Evolutionary conservation across 2,113 vertebrate genomes (phyloP).

Genomic region (Cricetomys ansorgei): DNA sequence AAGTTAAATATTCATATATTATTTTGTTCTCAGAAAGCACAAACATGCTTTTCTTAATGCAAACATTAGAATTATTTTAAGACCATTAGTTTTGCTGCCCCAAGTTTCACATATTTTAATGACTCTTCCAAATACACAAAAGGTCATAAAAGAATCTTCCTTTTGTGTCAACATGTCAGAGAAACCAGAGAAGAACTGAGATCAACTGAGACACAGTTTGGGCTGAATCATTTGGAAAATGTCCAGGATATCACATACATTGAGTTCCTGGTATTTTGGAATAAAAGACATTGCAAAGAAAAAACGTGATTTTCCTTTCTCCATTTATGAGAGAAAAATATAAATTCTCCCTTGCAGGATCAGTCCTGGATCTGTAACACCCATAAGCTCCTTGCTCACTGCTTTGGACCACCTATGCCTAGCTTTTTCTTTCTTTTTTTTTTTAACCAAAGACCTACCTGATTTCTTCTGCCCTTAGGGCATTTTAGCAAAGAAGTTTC

Average conservation of each 20-base stretch:
- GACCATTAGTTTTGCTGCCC: not conserved
- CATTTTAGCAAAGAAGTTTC: not conserved
- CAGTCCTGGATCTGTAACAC: not conserved
- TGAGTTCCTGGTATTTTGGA: not conserved
- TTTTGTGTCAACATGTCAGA: not conserved
- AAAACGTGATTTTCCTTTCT: constrained; percentile 11
- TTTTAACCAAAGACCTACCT: not conserved
- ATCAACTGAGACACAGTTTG: not conserved
- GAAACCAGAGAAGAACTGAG: not conserved
- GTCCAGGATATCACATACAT: constrained; percentile 5
- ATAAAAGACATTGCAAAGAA: constrained; percentile 7
- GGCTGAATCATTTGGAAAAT: not conserved
- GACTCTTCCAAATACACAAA: not conserved
- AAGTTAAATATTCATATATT: not conserved
- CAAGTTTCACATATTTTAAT: not conserved
- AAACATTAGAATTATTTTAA: not conserved
- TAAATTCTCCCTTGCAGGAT: not conserved
- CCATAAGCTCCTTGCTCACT: not conserved
- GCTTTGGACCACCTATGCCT: not conserved
- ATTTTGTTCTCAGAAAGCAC: not conserved
- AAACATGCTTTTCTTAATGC: too few relatives aligned
- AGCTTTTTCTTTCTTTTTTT: too few relatives aligned
- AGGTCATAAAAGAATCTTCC: not conserved
- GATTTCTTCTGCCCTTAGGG: not conserved
- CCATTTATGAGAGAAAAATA: not conserved